phyloP scores from a whole-genome alignment of 2,113 vertebrate genomes.

The Nothoprocta perdicaria region DNA sequence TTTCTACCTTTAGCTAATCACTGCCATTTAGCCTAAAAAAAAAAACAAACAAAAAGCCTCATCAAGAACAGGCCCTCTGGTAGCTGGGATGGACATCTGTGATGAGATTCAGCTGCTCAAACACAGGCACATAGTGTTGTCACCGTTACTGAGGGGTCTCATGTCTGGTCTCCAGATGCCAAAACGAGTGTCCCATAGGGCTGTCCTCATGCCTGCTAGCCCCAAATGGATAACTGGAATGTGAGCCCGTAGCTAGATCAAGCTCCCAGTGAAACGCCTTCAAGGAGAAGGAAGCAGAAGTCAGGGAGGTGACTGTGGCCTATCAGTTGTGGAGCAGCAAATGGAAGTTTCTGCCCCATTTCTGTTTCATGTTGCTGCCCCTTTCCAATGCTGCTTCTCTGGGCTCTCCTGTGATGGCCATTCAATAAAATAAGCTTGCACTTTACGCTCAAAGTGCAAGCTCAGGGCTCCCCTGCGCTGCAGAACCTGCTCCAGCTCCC shows the following conservation, averaged over 20 bases:
- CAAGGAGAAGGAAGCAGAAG: background rate
- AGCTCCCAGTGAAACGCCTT: background rate
- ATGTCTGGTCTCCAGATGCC: background rate
- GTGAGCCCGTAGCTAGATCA: rapidly evolving
- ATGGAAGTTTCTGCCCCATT: rapidly evolving
- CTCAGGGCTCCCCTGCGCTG: rapidly evolving
- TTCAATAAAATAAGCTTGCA: background rate
- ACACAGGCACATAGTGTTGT: background rate
- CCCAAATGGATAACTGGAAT: background rate
- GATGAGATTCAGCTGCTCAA: background rate
- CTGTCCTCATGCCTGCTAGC: rapidly evolving
- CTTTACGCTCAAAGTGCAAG: rapidly evolving
- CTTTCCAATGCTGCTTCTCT: background rate
- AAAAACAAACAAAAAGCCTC: too few relatives aligned
- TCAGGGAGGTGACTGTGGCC: background rate
- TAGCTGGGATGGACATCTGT: background rate
- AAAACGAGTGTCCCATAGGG: background rate
- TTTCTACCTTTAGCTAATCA: background rate
- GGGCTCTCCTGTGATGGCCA: background rate
- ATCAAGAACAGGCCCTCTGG: background rate
- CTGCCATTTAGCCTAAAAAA: background rate
- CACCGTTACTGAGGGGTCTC: background rate
- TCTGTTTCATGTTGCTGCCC: background rate
- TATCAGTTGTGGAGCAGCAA: background rate
- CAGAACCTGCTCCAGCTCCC: background rate